Percentiles rank a stretch among this genome's conserved stretches.
phyloP scores from a whole-genome alignment of 2,797 vertebrate genomes.

The Lepilemur septentrionalis region DNA sequence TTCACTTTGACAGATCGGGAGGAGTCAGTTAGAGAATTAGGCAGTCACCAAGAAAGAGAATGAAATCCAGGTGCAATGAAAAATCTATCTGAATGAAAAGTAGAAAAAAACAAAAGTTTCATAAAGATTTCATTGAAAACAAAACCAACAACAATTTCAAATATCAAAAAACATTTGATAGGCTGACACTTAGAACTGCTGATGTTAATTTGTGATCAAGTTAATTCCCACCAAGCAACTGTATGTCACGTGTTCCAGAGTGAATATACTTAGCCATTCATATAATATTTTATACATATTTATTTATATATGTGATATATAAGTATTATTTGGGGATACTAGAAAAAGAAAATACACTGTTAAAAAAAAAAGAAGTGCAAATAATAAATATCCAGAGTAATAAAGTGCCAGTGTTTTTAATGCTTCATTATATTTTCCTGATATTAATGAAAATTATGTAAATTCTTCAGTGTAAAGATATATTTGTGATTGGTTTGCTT shows the following conservation, averaged over 20 bases:
- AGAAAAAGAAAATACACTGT: not conserved
- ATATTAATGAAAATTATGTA: not conserved
- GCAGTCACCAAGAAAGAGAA: not conserved
- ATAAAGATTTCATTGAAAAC: not conserved
- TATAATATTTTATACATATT: not conserved
- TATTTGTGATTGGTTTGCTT: not conserved
- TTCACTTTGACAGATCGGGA: not conserved
- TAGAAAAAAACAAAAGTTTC: not conserved
- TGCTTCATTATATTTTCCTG: not conserved
- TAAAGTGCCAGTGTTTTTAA: not conserved
- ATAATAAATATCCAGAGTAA: not conserved
- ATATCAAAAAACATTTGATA: not conserved
- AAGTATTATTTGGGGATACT: not conserved
- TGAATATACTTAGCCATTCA: not conserved
- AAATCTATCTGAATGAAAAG: not conserved
- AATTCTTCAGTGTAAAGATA: not conserved
- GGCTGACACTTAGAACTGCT: not conserved
- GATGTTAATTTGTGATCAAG: not conserved
- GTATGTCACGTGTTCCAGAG: not conserved
- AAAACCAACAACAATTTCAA: not conserved
- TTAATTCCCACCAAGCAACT: not conserved
- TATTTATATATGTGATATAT: not conserved
- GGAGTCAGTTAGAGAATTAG: not conserved
- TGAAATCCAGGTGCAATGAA: not conserved
- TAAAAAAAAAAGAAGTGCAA: not conserved